phyloP scores from a whole-genome alignment of 1,140 invertebrate genomes.

The Heliothis virescens region DNA sequence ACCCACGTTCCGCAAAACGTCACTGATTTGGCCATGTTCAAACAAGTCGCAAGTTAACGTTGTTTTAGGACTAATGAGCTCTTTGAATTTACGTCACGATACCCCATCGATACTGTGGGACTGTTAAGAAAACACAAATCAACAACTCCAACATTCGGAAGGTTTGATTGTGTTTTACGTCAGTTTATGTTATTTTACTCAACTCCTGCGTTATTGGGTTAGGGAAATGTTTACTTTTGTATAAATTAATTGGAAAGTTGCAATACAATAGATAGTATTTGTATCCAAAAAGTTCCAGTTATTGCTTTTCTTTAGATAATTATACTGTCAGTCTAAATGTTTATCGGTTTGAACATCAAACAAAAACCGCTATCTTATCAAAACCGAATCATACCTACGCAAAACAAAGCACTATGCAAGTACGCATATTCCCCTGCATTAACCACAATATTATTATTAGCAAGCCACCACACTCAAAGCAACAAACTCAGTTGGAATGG shows the following conservation, averaged over 20 bases:
- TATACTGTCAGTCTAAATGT: too few species aligned
- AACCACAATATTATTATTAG: too few species aligned
- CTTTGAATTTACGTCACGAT: conserved; percentile 71
- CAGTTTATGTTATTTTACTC: conserved; percentile 20
- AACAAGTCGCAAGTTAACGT: conserved; percentile 70
- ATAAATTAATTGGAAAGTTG: not conserved
- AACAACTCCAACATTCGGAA: conserved; percentile 28
- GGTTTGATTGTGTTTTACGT: conserved; percentile 45
- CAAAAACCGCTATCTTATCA: too few species aligned
- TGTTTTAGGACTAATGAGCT: conserved; percentile 79
- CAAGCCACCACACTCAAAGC: too few species aligned
- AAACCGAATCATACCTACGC: too few species aligned
- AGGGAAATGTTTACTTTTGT: not conserved
- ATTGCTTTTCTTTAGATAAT: too few species aligned
- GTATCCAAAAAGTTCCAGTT: too few species aligned
- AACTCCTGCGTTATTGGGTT: not conserved
- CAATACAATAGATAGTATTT: too few species aligned
- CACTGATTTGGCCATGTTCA: conserved; percentile 54
- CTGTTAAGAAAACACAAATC: conserved; percentile 49
- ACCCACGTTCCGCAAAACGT: conserved; percentile 52
- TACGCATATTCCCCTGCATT: too few species aligned
- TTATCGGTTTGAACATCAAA: too few species aligned
- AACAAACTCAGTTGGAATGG: too few species aligned
- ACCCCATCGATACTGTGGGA: conserved; percentile 48
- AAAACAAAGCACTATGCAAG: too few species aligned